These are phyloP conservation scores for Coelopa frigida DNA, from an alignment of 1,140 invertebrate genomes.

Conservation along the genomic window DNA sequence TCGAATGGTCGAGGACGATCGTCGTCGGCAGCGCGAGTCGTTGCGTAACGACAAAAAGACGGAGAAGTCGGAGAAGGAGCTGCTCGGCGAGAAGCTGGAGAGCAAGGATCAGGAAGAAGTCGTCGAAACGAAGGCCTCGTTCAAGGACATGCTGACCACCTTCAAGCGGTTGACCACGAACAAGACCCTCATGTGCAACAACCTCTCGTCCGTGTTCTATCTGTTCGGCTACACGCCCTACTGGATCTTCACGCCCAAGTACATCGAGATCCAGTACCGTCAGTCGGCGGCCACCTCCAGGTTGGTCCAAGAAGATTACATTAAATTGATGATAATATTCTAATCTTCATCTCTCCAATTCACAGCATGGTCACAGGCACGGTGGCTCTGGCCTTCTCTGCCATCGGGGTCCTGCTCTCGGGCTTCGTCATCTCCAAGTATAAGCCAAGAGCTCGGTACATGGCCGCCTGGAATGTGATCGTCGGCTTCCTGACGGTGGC, in stretches of 20 bases:
- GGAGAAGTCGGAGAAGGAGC: slow-evolving; percentile 22
- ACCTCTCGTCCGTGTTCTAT: slow-evolving; percentile 60
- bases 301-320: slow-evolving; percentile 14
- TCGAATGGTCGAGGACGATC: slow-evolving; percentile 44
- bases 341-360: slow-evolving; percentile 3
- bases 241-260: slow-evolving; percentile 70
- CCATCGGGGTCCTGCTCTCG: slow-evolving; percentile 60
- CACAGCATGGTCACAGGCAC: slow-evolving; percentile 58
- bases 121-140: slow-evolving; percentile 41
- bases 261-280: slow-evolving; percentile 67
- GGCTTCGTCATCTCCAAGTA: slow-evolving; percentile 62
- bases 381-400: slow-evolving; percentile 64
- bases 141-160: slow-evolving; percentile 55
- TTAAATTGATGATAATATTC: background rate
- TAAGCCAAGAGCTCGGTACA: slow-evolving; percentile 58
- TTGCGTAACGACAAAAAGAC: background rate
- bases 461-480: slow-evolving; percentile 68
- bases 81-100: slow-evolving; percentile 21
- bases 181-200: slow-evolving; percentile 60
- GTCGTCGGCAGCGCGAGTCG: slow-evolving; percentile 20
- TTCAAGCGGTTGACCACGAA: slow-evolving; percentile 58
- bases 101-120: slow-evolving; percentile 10
- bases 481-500: slow-evolving; percentile 57
- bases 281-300: slow-evolving; percentile 61
- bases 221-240: slow-evolving; percentile 66